Base-by-base conservation (phyloP, 2,113 vertebrate species). In the Eira barbara region DNA sequence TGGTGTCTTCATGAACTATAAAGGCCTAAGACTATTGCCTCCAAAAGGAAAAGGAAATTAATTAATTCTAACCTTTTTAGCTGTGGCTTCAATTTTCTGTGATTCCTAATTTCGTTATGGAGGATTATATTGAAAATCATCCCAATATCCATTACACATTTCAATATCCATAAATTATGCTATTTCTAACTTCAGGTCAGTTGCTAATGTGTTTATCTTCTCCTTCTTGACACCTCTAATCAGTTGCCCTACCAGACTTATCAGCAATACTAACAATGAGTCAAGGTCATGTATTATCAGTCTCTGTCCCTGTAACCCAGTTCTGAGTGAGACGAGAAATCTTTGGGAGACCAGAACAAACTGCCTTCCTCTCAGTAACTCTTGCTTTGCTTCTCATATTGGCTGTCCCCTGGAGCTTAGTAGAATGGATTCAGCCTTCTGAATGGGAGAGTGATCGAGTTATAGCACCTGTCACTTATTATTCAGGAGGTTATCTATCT, bases 41-140 rank as follows among this genome's bases (percentile, higher is more conserved):
- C 57, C 71, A 78, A 89, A 78, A 80, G 34, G 39, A 67, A 52
- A 84, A 65, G 88, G 79, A 80, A 83, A 76, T 14, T 42, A 67
- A 49, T 80, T 81, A 89, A 76, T 97, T 90, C 42, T 97, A 95
- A 89, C 39, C 34, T 81, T 96, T 96, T 84, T 7, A 71, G 6
- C 82, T 87, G 18, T 90, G 85, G 55, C 23, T 96, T 97, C 21
- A 94, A 92, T 80, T 96, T 94, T 87, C 79, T 49, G 63, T 84
- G 34, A 57, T 81, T 76, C 59, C 34, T 84, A 52, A 94, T 86
- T 94, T 95, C n/a, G 84, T 89, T 86, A 27, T 87, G 61, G 57
- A 96, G 49, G 47, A 74, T 78, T 92, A 42, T 89, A 86, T 39
- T 95, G 42, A 91, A 97, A 94, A 93, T 69, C 47, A 95, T 93